Percentiles rank a stretch among this genome's conserved stretches.
These are phyloP conservation scores for Pygocentrus nattereri DNA, from an alignment of 2,797 vertebrate species.

Conservation along the genomic window DNA sequence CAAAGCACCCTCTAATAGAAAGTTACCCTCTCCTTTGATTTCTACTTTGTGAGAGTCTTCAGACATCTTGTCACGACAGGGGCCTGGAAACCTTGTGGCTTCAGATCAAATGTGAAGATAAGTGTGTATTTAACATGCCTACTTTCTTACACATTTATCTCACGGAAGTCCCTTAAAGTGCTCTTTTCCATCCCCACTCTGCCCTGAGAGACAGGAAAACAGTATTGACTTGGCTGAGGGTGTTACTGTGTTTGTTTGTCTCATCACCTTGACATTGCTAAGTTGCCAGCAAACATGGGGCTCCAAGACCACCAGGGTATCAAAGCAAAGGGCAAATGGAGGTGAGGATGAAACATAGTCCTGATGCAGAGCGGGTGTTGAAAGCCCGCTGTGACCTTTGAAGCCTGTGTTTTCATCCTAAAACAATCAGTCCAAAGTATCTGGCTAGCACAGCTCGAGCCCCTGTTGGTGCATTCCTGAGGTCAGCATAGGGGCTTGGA, in stretches of 20 bases:
- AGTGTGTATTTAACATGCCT: not conserved
- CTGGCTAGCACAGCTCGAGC: not conserved
- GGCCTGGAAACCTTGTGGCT: conserved; percentile 24
- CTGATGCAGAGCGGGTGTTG: conserved; percentile 22
- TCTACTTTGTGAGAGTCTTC: conserved; percentile 9
- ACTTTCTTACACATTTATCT: conserved; percentile 3
- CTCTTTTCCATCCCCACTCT: conserved; percentile 2
- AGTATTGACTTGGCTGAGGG: conserved; percentile 17
- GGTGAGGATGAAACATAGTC: conserved; percentile 20
- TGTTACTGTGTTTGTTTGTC: conserved; percentile 40
- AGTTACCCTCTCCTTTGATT: conserved; percentile 34
- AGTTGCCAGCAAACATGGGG: conserved; percentile 20
- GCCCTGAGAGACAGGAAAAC: conserved; percentile 12
- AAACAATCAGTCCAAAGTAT: conserved; percentile 21
- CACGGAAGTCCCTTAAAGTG: not conserved
- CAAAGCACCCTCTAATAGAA: conserved; percentile 49
- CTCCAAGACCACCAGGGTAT: conserved; percentile 28
- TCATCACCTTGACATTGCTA: conserved; percentile 42
- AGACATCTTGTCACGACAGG: not conserved
- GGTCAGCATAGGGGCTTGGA: conserved; percentile 11
- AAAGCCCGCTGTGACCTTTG: conserved; percentile 33
- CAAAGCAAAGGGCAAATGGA: conserved; percentile 44
- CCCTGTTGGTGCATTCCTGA: not conserved
- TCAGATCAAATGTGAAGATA: conserved; percentile 38
- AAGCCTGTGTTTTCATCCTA: conserved; percentile 27